These are phyloP conservation scores for Tetrapedia diversipes DNA, from an alignment of 2,888 invertebrate species.

Conservation along the genomic window DNA sequence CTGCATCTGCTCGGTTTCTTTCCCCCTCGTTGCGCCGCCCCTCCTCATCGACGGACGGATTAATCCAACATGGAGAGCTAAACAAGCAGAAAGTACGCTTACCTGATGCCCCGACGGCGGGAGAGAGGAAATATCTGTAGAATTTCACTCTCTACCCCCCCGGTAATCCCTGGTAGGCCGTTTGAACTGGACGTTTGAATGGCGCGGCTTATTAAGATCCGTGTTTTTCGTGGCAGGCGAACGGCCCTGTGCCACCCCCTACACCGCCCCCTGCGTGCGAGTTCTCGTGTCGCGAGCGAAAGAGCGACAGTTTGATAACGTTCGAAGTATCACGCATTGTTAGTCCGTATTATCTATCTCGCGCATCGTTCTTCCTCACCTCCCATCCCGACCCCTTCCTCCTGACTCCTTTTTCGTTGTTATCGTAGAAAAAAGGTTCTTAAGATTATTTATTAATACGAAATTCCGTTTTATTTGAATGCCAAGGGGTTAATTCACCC, in stretches of 20 bases:
- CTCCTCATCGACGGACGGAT: conserved; percentile 68
- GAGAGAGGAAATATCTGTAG: conserved; percentile 59
- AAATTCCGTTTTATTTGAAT: no score
- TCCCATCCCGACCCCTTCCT: neutral
- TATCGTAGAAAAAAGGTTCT: no score
- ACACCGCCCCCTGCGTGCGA: neutral
- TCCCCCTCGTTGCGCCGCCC: no score
- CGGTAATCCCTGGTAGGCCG: conserved; percentile 51
- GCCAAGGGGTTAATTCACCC: no score
- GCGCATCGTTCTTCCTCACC: neutral
- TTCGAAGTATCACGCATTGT: conserved; percentile 53
- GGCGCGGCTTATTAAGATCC: conserved; percentile 65
- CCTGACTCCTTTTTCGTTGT: neutral
- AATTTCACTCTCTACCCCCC: conserved; percentile 55
- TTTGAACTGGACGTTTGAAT: conserved; percentile 61
- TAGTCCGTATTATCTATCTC: conserved; percentile 46
- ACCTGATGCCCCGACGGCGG: conserved; percentile 41
- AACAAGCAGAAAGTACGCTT: conserved; percentile 70
- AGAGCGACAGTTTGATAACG: conserved; percentile 34
- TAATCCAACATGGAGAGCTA: conserved; percentile 71
- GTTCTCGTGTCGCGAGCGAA: conserved; percentile 38
- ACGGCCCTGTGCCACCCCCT: no score
- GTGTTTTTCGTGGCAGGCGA: conserved; percentile 54
- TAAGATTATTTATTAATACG: no score
- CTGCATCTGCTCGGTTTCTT: conserved; percentile 10